Evolutionary conservation across 2,113 vertebrate species (phyloP), one percentile per base, ranked within the genome.

Genomic region (Rana temporaria): DNA sequence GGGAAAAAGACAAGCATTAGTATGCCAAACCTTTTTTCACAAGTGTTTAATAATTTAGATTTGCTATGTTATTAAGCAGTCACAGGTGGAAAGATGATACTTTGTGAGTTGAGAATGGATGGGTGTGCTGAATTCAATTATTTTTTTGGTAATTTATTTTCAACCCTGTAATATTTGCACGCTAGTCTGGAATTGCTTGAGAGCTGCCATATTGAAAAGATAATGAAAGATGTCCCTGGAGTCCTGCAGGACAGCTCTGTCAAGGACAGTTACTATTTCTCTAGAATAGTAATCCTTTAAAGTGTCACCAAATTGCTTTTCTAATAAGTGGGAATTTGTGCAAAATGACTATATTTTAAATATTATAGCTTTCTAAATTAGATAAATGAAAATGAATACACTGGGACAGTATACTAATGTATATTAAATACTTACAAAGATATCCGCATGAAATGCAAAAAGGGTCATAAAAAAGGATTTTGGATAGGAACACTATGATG

Each of bases 11-110:
- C 30, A 68, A 83, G 71, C 81, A 76, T 83, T 83, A 83, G 71
- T 83, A 83, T 83, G 81, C 81, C 81, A 83, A 83, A 60, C 63
- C 81, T 83, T 83, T 82, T 83, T 83, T 83, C 64, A 76, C 81
- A 75, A 68, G 81, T 59, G 53, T 83, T 83, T 83, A 83, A 83
- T 83, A 83, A 83, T 83, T 83, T 76, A 83, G 52, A 30, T 59
- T 68, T 83, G 72, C 63, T 76, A 20, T 76, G 81, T 66, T 68
- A 75, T 75, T 76, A 83, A 76, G 81, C 30, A 83, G 72, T 83
- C 71, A 24, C 71, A 83, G 71, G 72, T 83, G 81, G 81, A 52
- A 76, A 76, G 72, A 76, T 83, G 71, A 75, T 67, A 60, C 53
- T 76, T 76, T 83, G 52, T 76, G 63, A 68, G 48, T 68, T 20